Conservation (phyloP, 2,113 vertebrate species). For the Cyphomyrus discorhynchus region DNA sequence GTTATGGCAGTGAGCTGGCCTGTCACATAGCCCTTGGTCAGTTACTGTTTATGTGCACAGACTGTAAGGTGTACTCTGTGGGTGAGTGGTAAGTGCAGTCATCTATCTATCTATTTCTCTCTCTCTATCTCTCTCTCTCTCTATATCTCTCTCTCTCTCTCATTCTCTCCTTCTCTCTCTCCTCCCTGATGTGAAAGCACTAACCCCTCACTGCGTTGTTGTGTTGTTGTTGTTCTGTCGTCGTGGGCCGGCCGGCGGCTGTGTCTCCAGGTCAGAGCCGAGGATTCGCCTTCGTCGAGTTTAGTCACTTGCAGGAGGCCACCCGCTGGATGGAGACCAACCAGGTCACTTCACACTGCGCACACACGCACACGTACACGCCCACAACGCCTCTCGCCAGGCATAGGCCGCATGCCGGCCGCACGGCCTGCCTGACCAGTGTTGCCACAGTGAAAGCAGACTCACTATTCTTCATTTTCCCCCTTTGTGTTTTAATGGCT, state of each 20-base stretch:
- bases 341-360: slow-evolving; percentile 87
- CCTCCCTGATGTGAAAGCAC: slow-evolving; percentile 56
- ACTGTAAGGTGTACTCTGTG: slow-evolving; percentile 22
- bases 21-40: not conserved
- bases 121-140: slow-evolving; percentile 19
- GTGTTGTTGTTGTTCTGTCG: slow-evolving; percentile 68
- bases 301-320: slow-evolving; percentile 95
- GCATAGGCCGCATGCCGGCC: not conserved
- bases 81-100: slow-evolving; percentile 20
- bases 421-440: not conserved
- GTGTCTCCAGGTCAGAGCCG: slow-evolving; percentile 91
- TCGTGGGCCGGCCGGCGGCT: slow-evolving; percentile 67
- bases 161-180: slow-evolving; percentile 48
- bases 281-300: slow-evolving; percentile 96
- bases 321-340: slow-evolving; percentile 93
- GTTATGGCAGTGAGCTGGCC: not conserved
- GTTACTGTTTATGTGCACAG: slow-evolving; percentile 7
- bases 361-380: slow-evolving; percentile 59
- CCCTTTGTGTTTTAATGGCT: not conserved
- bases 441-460: slow-evolving; percentile 9
- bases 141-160: slow-evolving; percentile 39
- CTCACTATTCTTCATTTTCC: not conserved
- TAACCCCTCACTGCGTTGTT: slow-evolving; percentile 74
- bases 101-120: slow-evolving; percentile 36
- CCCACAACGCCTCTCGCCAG: slow-evolving; percentile 20